A percentile compares a stretch with the other conserved stretches of the same genome.
These are phyloP conservation scores for Wiebesia pumilae DNA, from an alignment of 1,140 invertebrate species.

Conservation along the genomic window DNA sequence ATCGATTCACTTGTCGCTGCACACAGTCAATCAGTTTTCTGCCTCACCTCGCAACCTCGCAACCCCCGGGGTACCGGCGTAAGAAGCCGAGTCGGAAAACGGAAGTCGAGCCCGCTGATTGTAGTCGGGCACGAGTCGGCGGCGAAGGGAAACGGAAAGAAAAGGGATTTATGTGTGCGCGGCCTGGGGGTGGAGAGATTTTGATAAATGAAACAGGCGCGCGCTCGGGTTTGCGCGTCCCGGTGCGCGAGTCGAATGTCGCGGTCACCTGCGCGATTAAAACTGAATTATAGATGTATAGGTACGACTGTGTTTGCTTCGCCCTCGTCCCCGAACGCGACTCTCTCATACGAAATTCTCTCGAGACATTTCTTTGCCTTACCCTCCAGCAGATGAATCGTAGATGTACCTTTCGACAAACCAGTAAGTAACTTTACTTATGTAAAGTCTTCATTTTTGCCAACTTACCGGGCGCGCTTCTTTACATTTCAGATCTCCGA, in stretches of 20 bases:
- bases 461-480: neutral
- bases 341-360: neutral
- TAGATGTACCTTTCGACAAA: neutral
- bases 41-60: neutral
- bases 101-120: neutral
- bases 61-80: neutral
- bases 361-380: neutral
- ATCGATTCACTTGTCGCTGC: conserved; percentile 52
- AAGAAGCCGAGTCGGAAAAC: no score
- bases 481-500: neutral
- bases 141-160: neutral
- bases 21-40: conserved; percentile 34
- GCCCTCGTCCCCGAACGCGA: neutral
- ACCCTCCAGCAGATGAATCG: no score
- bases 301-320: neutral
- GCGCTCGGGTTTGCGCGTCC: neutral
- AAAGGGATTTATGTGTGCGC: neutral
- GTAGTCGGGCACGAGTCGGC: neutral
- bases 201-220: conserved; percentile 5
- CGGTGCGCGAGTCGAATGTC: neutral
- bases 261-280: conserved; percentile 22
- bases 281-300: conserved; percentile 25
- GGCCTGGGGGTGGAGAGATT: neutral
- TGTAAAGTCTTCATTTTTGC: neutral
- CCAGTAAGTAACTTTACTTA: neutral